These are phyloP conservation scores for Bombycilla garrulus DNA, from an alignment of 2,113 vertebrate species.

Conservation along the genomic window DNA sequence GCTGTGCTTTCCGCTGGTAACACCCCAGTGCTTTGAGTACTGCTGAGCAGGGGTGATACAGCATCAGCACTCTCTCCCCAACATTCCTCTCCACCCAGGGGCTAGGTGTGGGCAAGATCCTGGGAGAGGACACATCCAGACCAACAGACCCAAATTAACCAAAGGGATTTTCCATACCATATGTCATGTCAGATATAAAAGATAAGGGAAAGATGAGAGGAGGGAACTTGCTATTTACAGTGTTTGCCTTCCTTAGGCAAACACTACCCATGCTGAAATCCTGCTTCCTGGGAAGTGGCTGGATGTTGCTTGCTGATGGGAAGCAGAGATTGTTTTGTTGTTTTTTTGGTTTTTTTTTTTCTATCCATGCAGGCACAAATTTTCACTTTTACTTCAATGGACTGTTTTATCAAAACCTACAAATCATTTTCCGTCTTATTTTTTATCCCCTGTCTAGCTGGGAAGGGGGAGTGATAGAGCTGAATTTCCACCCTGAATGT, in stretches of 20 bases:
- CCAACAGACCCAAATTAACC: background rate
- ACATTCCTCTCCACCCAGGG: background rate
- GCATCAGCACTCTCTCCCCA: fast-evolving
- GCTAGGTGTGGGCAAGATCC: background rate
- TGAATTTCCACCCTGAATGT: background rate
- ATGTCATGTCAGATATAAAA: background rate
- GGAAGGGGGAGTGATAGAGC: background rate
- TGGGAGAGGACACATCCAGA: background rate
- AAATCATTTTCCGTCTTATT: background rate
- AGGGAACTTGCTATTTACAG: fast-evolving
- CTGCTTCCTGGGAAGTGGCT: background rate
- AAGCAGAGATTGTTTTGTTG: background rate
- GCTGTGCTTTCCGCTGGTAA: background rate
- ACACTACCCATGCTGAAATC: background rate
- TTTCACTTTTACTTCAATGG: background rate
- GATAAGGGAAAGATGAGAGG: background rate
- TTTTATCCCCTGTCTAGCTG: background rate
- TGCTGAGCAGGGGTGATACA: background rate
- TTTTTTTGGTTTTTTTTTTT: no score
- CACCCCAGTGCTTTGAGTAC: background rate
- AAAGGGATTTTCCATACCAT: background rate
- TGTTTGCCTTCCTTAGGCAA: background rate
- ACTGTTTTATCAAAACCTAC: background rate
- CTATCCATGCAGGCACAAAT: background rate
- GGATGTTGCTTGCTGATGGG: background rate